A percentile compares a stretch with the other conserved stretches of the same genome.
These are phyloP conservation scores for Drosophila tripunctata DNA, from an alignment of 2,888 invertebrate genomes.

Conservation along the genomic window DNA sequence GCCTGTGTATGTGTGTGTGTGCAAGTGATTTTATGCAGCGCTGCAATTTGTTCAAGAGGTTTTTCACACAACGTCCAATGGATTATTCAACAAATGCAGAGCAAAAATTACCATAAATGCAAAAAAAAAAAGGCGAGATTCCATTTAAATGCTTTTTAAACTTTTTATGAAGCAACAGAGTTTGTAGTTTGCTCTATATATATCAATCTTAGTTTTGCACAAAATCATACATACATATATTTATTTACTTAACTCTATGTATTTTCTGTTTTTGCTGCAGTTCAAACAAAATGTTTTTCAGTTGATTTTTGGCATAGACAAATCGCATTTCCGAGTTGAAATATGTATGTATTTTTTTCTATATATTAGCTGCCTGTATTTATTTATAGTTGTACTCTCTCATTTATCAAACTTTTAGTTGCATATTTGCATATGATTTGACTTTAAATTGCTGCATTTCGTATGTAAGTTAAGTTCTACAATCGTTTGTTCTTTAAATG, in stretches of 20 bases:
- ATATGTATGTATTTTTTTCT: not conserved
- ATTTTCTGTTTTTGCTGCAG: no score
- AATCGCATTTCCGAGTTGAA: not conserved
- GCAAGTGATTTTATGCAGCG: constrained; percentile 19
- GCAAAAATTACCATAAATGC: not conserved
- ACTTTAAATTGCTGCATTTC: constrained; percentile 19
- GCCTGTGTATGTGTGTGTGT: constrained; percentile 17
- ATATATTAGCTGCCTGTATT: not conserved
- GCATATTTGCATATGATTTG: constrained; percentile 6
- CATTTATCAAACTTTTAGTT: constrained; percentile 8
- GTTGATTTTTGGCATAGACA: not conserved
- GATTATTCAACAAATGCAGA: constrained; percentile 16
- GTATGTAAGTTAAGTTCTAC: not conserved
- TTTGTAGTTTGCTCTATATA: not conserved
- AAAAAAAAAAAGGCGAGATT: not conserved
- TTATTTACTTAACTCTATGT: no score
- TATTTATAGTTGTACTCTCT: not conserved
- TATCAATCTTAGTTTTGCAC: not conserved
- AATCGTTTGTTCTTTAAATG: constrained; percentile 68
- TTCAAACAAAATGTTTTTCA: not conserved
- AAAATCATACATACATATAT: no score
- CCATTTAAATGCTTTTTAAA: constrained; percentile 11
- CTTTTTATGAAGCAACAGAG: not conserved
- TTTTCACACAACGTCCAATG: constrained; percentile 2
- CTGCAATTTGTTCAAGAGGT: constrained; percentile 26